phyloP scores from a whole-genome alignment of 2,888 invertebrate genomes.

The Eristalinus sepulchralis region DNA sequence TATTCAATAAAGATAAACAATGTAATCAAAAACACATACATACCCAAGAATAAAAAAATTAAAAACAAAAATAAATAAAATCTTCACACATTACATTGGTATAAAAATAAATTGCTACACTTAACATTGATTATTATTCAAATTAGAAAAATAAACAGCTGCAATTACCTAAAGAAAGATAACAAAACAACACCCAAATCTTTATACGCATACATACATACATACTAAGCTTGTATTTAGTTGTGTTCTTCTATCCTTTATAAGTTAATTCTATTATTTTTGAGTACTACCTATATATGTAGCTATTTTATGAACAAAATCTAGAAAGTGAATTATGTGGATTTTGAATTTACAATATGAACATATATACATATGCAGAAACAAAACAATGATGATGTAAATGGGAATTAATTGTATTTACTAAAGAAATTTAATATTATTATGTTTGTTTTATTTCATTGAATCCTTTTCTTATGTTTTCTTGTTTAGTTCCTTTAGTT shows the following conservation, averaged over 20 bases:
- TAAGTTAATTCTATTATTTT: constrained; percentile 24
- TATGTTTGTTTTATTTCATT: constrained; percentile 63
- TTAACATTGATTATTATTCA: constrained; percentile 52
- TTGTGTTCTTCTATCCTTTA: constrained; percentile 27
- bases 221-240: constrained; percentile 52
- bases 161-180: neutral
- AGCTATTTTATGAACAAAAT: neutral
- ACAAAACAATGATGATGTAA: constrained; percentile 58
- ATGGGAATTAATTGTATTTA: constrained; percentile 65
- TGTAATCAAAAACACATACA: constrained; percentile 43
- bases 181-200: constrained; percentile 21
- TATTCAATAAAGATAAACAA: constrained; percentile 35
- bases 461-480: constrained; percentile 10
- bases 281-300: neutral
- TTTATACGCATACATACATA: constrained; percentile 22
- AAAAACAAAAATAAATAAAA: constrained; percentile 39
- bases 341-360: constrained; percentile 45
- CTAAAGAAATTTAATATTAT: constrained; percentile 68
- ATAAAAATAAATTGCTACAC: constrained; percentile 27
- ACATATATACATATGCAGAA: constrained; percentile 37
- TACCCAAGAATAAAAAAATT: constrained; percentile 23
- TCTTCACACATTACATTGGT: constrained; percentile 59
- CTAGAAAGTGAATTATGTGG: constrained; percentile 28
- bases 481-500: constrained; percentile 1
- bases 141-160: neutral